Evolutionary conservation across 2,888 invertebrate species (phyloP).

Genomic region (Autographa pulchrina): DNA sequence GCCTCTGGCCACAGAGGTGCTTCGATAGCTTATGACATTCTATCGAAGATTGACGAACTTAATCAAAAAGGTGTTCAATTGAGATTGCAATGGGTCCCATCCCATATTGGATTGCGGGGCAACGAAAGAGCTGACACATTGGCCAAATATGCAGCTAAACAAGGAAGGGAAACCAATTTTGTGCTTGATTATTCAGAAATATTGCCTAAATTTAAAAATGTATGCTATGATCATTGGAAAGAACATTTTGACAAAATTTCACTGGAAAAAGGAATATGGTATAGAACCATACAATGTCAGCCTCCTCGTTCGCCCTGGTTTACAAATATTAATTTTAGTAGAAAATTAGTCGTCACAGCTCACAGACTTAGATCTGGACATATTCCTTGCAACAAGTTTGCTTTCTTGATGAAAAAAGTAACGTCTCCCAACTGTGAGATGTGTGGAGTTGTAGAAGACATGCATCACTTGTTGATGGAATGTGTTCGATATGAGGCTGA

Average conservation of each 20-base stretch:
- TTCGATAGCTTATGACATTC: background rate
- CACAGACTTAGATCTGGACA: background rate
- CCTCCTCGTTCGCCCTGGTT: constrained; percentile 3
- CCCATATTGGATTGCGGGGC: background rate
- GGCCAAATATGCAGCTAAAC: background rate
- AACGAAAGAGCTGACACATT: background rate
- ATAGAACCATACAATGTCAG: constrained; percentile 2
- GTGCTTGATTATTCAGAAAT: background rate
- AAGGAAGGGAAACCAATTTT: background rate
- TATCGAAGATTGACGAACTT: background rate
- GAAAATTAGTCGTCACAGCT: background rate
- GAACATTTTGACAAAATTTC: background rate
- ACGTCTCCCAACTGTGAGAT: background rate
- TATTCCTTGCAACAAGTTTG: background rate
- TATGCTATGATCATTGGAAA: background rate
- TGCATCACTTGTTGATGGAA: no score
- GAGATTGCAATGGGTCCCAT: constrained; percentile 1
- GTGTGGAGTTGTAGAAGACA: no score
- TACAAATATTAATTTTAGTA: background rate
- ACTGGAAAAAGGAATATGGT: background rate
- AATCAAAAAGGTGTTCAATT: background rate
- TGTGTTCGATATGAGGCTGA: no score
- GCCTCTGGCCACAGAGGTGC: no score
- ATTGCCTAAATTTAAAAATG: background rate
- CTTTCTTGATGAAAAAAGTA: background rate